Evolutionary conservation across 2,113 vertebrate species (phyloP).

Genomic region (Pseudonaja textilis): DNA sequence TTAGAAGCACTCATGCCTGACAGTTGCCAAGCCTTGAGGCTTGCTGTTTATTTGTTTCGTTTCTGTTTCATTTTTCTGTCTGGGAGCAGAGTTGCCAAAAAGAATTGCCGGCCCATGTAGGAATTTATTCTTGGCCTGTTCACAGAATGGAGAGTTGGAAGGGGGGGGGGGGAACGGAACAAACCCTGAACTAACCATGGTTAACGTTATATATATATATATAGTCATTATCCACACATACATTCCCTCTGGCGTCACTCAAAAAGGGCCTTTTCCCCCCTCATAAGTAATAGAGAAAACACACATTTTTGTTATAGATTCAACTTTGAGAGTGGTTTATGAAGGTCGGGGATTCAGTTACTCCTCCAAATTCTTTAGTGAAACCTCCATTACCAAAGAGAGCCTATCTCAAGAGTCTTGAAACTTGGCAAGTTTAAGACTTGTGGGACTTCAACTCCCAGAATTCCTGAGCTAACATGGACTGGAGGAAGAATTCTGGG

Average conservation of each 20-base stretch:
- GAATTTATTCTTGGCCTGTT: background rate
- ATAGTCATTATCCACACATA: background rate
- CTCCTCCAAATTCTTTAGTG: no score
- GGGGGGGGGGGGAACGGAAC: rapidly evolving
- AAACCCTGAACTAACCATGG: background rate
- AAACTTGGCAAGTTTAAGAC: no score
- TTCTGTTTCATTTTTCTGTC: background rate
- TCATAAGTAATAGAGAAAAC: background rate
- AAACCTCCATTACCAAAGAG: background rate
- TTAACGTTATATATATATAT: background rate
- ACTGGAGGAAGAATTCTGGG: no score
- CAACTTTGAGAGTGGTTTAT: background rate
- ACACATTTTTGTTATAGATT: background rate
- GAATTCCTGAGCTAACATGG: no score
- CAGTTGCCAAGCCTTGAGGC: background rate
- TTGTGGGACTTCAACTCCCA: no score
- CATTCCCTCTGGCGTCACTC: background rate
- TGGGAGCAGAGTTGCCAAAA: background rate
- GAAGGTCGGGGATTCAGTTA: background rate
- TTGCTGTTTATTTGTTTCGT: background rate
- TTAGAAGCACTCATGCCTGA: background rate
- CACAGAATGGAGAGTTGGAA: background rate
- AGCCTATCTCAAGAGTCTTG: background rate
- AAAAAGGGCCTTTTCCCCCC: background rate
- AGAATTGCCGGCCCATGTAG: background rate